Conservation (phyloP, 2,888 invertebrate species). For the Onchidella celtica region DNA sequence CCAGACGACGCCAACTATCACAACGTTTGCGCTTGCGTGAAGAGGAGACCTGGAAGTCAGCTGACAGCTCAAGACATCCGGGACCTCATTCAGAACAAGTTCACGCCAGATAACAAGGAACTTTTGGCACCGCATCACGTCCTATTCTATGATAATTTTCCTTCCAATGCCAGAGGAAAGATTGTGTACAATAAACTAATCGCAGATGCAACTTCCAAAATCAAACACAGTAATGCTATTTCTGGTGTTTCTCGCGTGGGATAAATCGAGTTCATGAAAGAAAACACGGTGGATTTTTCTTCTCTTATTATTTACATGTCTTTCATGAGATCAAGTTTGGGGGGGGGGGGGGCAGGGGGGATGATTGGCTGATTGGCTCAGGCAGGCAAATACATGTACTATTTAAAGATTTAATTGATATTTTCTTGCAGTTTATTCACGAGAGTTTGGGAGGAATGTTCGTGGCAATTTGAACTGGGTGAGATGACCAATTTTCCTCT, state of each 20-base stretch:
- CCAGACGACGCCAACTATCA: constrained; percentile 17
- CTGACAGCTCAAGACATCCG: constrained; percentile 10
- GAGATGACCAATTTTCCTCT: too few relatives aligned
- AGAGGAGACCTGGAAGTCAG: background rate
- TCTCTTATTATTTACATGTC: too few relatives aligned
- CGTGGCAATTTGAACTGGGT: too few relatives aligned
- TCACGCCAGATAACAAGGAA: background rate
- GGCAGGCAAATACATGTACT: too few relatives aligned
- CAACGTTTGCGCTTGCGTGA: constrained; percentile 21
- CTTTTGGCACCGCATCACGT: constrained; percentile 20
- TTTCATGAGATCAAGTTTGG: too few relatives aligned
- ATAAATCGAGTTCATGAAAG: background rate
- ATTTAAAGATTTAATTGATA: too few relatives aligned
- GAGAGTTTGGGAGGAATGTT: too few relatives aligned
- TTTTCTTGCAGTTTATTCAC: too few relatives aligned
- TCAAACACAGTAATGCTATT: background rate
- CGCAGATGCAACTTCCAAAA: constrained; percentile 1
- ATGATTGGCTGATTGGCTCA: too few relatives aligned
- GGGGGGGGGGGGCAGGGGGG: too few relatives aligned
- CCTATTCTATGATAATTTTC: constrained; percentile 7
- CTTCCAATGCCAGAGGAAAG: constrained; percentile 9
- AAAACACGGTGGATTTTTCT: too few relatives aligned
- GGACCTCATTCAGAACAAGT: background rate
- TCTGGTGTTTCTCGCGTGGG: background rate
- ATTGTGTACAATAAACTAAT: constrained; percentile 4